These are phyloP conservation scores for Pseudomugil tenellus DNA, from an alignment of 2,797 vertebrate genomes.

Conservation along the genomic window DNA sequence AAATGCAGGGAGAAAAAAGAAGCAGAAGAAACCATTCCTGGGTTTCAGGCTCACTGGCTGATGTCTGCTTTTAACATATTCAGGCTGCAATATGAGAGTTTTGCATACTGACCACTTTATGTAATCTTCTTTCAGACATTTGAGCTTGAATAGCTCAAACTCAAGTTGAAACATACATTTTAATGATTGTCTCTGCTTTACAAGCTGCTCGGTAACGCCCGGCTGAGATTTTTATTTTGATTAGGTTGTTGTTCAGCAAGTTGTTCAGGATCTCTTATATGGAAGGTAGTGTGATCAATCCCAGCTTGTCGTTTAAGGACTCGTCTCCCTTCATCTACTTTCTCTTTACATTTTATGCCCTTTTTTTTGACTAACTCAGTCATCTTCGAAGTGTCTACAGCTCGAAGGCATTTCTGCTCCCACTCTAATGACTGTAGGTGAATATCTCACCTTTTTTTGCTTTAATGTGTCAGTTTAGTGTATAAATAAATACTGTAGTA, in stretches of 20 bases:
- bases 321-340: slow-evolving; percentile 51
- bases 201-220: slow-evolving; percentile 13
- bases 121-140: slow-evolving; percentile 43
- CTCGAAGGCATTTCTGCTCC: slow-evolving; percentile 38
- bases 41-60: slow-evolving; percentile 11
- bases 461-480: slow-evolving; percentile 12
- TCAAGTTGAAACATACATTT: slow-evolving; percentile 32
- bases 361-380: slow-evolving; percentile 30
- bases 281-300: slow-evolving; percentile 34
- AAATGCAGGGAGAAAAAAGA: slow-evolving; percentile 13
- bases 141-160: slow-evolving; percentile 17
- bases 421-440: slow-evolving; percentile 9
- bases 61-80: slow-evolving; percentile 43
- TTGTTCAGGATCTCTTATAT: slow-evolving; percentile 38
- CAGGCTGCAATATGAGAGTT: slow-evolving; percentile 34
- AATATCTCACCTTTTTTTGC: slow-evolving; percentile 6
- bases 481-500: not conserved
- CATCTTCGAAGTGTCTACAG: slow-evolving; percentile 31
- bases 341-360: slow-evolving; percentile 44
- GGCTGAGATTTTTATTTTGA: slow-evolving; percentile 16
- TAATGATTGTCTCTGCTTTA: slow-evolving; percentile 22
- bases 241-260: slow-evolving; percentile 33
- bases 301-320: slow-evolving; percentile 44
- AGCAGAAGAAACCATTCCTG: slow-evolving; percentile 6
- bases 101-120: slow-evolving; percentile 36